A percentile compares a stretch with the other conserved stretches of the same genome.
Conservation (phyloP, 2,113 vertebrate genomes). For the Polypterus bichir region DNA sequence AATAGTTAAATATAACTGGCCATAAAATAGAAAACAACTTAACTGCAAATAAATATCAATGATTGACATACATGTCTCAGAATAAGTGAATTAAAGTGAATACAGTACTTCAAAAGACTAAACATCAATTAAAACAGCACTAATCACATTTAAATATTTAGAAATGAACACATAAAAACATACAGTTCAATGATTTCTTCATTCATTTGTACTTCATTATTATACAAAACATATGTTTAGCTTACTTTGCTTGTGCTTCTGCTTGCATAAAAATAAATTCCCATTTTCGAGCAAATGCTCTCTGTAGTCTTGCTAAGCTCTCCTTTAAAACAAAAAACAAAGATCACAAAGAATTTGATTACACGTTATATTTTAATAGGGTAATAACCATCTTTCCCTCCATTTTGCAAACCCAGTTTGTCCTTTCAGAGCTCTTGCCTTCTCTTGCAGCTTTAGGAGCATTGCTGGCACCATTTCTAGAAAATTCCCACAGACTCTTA, state of each 20-base stretch:
- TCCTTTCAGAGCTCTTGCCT: no score
- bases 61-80: no score
- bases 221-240: constrained; percentile 32
- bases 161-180: neutral
- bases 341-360: constrained; percentile 9
- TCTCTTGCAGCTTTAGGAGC: no score
- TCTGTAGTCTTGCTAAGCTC: constrained; percentile 88
- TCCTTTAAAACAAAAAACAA: constrained; percentile 57
- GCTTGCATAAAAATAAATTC: constrained; percentile 99
- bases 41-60: no score
- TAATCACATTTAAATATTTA: no score
- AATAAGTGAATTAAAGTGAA: neutral
- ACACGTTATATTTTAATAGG: neutral
- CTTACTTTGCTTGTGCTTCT: constrained; percentile 97
- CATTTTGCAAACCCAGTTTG: neutral
- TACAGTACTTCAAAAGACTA: constrained; percentile 10
- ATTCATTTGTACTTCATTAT: neutral
- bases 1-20: no score
- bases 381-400: neutral
- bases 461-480: no score
- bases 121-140: no score
- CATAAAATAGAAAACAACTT: no score
- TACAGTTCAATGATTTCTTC: neutral
- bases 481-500: no score
- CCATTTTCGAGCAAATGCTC: constrained; percentile 94